Evolutionary conservation across 2,888 invertebrate species (phyloP).

Genomic region (Drosophila phalerata): DNA sequence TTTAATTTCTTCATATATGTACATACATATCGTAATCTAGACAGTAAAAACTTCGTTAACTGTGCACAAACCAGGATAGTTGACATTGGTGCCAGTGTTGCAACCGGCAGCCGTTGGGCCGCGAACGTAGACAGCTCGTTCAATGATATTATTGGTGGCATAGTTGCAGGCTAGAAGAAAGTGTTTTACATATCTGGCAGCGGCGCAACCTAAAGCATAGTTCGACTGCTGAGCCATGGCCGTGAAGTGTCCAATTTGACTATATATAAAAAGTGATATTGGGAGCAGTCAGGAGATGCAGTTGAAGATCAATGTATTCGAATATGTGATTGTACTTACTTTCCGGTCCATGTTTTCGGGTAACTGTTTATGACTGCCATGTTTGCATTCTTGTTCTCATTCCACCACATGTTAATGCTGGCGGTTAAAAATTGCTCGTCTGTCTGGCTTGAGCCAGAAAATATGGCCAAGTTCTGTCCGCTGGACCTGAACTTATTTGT

Average conservation of each 20-base stretch:
- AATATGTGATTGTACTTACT: constrained; percentile 37
- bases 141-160: constrained; percentile 51
- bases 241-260: constrained; percentile 59
- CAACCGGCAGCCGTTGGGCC: constrained; percentile 51
- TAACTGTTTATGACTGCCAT: constrained; percentile 44
- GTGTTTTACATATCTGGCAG: constrained; percentile 3
- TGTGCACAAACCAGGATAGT: constrained; percentile 47
- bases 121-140: constrained; percentile 25
- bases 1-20: background rate
- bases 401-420: constrained; percentile 56
- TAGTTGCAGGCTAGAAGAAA: constrained; percentile 61
- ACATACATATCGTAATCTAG: constrained; percentile 1
- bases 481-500: constrained; percentile 39
- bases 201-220: constrained; percentile 50
- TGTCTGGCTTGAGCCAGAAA: background rate
- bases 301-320: background rate
- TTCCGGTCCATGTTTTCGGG: constrained; percentile 32
- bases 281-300: background rate
- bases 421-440: constrained; percentile 1
- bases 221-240: constrained; percentile 49
- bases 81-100: constrained; percentile 43
- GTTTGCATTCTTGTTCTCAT: constrained; percentile 43
- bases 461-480: constrained; percentile 53
- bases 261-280: background rate
- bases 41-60: constrained; percentile 29